Base-by-base conservation (phyloP, 1,140 invertebrate genomes). In the Microplitis demolitor region DNA sequence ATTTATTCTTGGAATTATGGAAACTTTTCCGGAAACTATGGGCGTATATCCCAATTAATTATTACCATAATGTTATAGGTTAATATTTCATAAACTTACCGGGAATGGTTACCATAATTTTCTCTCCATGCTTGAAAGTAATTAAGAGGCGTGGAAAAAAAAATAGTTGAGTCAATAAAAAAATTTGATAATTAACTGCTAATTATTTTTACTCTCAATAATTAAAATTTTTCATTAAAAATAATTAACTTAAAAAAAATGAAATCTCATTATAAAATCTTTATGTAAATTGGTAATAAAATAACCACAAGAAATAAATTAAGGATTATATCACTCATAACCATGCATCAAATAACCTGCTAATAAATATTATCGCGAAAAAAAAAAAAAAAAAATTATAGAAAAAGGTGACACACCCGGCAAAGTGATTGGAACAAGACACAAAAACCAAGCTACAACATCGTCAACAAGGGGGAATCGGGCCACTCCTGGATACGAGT, bases 401-500 rank as follows among this genome's bases (percentile, higher is more conserved):
- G 24, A 64, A 16, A 50, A 50, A 5, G 5, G 5, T 24, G 8
- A 64, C 62, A 24, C 62, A 24, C 62, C 9, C 35, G 39, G 14
- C 13, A 31, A 16, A 45, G 24, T 50, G 62, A 64, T 64, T 64
- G 62, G 13, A 6, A n/a, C n/a, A 64, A 9, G 39, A 50, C 37
- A 64, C 39, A 50, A 64, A 64, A 50, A 16, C 14, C 13, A 3
- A 61, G 9, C 56, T 58, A 58, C 53, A 16, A 58, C 56, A 16
- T 31, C 63, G 8, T 66, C 39, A 24, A 66, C 31, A 31, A 13
- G 24, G 31, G 31, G 39, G 14, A 66, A 8, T 11, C 14, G 37
- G 31, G 63, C 61, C 39, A 71, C 69, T 64, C 60, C 33, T 51
- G 31, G 39, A 45, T 39, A 31, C 13, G 45, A 63, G 50, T 71